phyloP scores from a whole-genome alignment of 2,113 vertebrate genomes.

The Chrysemys picta region DNA sequence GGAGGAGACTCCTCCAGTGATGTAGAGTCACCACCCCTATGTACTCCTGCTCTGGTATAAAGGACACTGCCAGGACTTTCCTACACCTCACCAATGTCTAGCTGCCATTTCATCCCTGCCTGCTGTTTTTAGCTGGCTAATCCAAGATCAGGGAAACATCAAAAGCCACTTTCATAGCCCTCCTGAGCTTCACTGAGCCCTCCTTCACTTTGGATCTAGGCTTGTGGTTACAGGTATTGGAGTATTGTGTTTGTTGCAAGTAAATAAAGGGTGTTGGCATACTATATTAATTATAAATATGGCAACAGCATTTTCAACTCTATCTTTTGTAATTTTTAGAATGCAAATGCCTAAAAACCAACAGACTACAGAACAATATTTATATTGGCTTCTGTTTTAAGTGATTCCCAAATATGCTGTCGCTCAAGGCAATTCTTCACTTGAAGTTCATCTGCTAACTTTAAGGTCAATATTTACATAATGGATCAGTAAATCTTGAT shows the following conservation, averaged over 20 bases:
- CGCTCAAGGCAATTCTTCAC: neutral
- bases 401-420: neutral
- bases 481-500: neutral
- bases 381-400: neutral
- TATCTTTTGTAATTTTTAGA: neutral
- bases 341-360: neutral
- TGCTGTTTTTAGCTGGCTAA: neutral
- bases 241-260: neutral
- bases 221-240: neutral
- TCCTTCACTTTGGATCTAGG: neutral
- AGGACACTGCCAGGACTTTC: neutral
- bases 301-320: neutral
- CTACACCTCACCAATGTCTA: neutral
- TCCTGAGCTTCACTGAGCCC: neutral
- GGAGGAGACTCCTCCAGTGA: neutral
- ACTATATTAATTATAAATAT: too few relatives aligned
- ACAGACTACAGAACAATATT: neutral
- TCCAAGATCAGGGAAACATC: neutral
- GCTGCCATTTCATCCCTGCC: neutral
- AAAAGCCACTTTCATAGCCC: neutral
- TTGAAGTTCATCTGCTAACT: neutral
- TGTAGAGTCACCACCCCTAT: neutral
- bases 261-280: neutral
- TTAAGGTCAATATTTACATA: neutral
- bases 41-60: neutral